Evolutionary conservation across 2,797 vertebrate species (phyloP).

Genomic region (Amphiprion clarkii): DNA sequence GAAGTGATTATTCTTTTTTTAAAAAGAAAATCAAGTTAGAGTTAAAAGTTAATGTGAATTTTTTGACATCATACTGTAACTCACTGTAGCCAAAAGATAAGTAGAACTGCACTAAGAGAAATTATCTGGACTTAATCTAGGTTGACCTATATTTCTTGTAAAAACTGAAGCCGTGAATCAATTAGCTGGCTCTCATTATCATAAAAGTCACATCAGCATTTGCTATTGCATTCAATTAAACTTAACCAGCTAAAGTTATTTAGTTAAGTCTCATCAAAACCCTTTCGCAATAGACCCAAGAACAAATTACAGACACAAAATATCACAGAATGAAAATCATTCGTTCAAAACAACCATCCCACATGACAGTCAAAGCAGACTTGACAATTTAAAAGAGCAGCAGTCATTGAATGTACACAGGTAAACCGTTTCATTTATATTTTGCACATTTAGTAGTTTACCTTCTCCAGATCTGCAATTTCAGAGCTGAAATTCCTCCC

Average conservation of each 20-base stretch:
- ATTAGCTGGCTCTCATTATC: background rate
- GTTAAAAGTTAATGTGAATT: background rate
- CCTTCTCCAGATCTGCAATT: conserved; percentile 98
- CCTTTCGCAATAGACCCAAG: background rate
- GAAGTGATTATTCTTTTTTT: background rate
- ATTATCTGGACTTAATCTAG: background rate
- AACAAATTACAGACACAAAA: background rate
- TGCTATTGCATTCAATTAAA: background rate
- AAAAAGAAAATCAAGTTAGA: background rate
- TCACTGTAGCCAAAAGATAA: background rate
- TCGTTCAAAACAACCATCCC: background rate
- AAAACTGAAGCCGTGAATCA: background rate
- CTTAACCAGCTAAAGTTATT: too few relatives aligned
- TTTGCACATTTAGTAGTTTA: conserved; percentile 59
- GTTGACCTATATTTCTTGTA: background rate
- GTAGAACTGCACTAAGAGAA: too few relatives aligned
- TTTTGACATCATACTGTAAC: too few relatives aligned
- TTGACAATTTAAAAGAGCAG: background rate
- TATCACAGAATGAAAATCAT: background rate
- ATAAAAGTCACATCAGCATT: background rate
- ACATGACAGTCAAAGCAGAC: background rate
- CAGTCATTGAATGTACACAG: background rate
- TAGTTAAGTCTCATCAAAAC: background rate
- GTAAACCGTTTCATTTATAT: background rate
- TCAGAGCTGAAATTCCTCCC: conserved; percentile 94